Conservation (phyloP, 2,888 invertebrate species). For the Coremacera marginata region DNA sequence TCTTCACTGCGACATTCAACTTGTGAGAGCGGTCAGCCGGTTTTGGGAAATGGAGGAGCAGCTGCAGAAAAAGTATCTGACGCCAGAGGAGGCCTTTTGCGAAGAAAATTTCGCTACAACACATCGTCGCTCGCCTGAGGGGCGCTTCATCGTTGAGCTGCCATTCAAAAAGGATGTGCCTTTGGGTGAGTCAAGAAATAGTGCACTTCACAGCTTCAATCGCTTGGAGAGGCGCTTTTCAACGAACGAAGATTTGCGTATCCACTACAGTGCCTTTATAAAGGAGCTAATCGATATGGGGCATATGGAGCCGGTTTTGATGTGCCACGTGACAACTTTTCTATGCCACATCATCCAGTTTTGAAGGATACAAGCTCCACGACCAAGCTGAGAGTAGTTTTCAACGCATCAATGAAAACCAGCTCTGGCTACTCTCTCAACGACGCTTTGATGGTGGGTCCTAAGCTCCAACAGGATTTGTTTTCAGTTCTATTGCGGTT, state of each 20-base stretch:
- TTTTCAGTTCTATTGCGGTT: neutral
- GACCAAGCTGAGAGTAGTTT: too few species aligned
- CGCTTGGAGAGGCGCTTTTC: slow-evolving; percentile 38
- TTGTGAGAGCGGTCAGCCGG: slow-evolving; percentile 16
- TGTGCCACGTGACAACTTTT: neutral
- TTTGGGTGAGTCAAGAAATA: slow-evolving; percentile 36
- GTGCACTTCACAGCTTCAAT: slow-evolving; percentile 28
- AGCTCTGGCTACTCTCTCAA: neutral
- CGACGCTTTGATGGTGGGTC: slow-evolving; percentile 8
- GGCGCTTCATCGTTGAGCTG: too few species aligned
- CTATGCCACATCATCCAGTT: slow-evolving; percentile 12
- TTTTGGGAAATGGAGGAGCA: slow-evolving; percentile 45
- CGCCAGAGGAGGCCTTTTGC: slow-evolving; percentile 38
- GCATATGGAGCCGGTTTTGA: neutral
- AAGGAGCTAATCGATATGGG: slow-evolving; percentile 13
- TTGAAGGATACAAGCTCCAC: slow-evolving; percentile 17
- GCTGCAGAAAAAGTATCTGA: slow-evolving; percentile 32
- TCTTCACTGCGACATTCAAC: slow-evolving; percentile 8
- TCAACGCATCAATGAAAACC: neutral
- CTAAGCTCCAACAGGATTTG: slow-evolving; percentile 7
- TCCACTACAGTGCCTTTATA: slow-evolving; percentile 34
- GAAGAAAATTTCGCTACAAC: slow-evolving; percentile 37
- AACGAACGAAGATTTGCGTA: slow-evolving; percentile 18
- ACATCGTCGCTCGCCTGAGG: slow-evolving; percentile 25
- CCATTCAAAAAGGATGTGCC: too few species aligned